Evolutionary conservation across 2,797 vertebrate species (phyloP).

Genomic region (Lacerta viridis): DNA sequence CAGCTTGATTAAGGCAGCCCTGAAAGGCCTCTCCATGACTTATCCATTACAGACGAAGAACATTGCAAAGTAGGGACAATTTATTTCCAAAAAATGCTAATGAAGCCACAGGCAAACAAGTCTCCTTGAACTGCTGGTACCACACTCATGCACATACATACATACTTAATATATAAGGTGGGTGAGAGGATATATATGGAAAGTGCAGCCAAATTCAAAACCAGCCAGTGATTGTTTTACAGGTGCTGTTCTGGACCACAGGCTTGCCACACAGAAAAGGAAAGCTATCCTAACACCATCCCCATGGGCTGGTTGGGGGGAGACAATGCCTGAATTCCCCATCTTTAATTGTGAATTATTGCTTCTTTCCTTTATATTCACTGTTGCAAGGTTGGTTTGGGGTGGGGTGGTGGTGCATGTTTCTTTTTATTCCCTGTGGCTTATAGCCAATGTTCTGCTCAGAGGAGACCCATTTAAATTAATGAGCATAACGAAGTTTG

Average conservation of each 20-base stretch:
- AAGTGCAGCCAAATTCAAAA: constrained; percentile 8
- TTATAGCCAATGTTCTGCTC: too few relatives aligned
- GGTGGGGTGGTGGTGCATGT: too few relatives aligned
- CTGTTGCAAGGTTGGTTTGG: not conserved
- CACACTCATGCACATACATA: not conserved
- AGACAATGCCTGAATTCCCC: not conserved
- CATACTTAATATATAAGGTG: not conserved
- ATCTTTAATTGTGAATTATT: not conserved
- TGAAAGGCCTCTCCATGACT: constrained; percentile 61
- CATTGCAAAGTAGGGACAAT: constrained; percentile 45
- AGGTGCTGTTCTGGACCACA: not conserved
- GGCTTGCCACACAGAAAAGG: too few relatives aligned
- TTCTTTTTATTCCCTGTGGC: too few relatives aligned
- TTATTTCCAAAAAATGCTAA: constrained; percentile 59
- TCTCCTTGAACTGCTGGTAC: constrained; percentile 13
- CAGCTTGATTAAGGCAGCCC: constrained; percentile 66
- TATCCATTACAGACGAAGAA: constrained; percentile 42
- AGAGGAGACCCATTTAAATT: too few relatives aligned
- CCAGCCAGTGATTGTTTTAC: not conserved
- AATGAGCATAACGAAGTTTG: too few relatives aligned
- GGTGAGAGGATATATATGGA: not conserved
- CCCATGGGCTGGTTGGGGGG: too few relatives aligned
- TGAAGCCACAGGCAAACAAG: constrained; percentile 26
- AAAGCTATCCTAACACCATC: not conserved
- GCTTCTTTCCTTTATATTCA: not conserved